These are phyloP conservation scores for Eudorcas thomsonii DNA, from an alignment of 2,113 vertebrate genomes.

Conservation along the genomic window DNA sequence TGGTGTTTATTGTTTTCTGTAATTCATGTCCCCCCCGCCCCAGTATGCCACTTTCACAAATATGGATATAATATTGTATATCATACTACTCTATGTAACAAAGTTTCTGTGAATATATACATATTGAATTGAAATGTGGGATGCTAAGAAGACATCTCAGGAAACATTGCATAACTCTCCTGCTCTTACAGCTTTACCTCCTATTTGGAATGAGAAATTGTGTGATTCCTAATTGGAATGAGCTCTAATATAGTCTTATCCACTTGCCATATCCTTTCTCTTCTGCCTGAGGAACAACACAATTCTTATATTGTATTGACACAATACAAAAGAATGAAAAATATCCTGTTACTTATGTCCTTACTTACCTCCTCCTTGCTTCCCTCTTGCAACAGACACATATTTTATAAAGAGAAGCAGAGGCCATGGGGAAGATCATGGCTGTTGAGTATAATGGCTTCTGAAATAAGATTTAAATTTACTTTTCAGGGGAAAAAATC, in stretches of 20 bases:
- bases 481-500: not conserved
- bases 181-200: not conserved
- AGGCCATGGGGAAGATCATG: not conserved
- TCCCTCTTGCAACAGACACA: not conserved
- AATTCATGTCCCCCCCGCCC: not conserved
- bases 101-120: not conserved
- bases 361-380: too few relatives aligned
- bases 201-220: not conserved
- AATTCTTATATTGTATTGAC: not conserved
- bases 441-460: not conserved
- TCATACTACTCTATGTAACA: not conserved
- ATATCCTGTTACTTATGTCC: not conserved
- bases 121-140: not conserved
- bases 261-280: not conserved
- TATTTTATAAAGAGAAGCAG: not conserved
- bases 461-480: slow-evolving; percentile 26
- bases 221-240: not conserved
- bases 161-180: not conserved
- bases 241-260: not conserved
- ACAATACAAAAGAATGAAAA: not conserved
- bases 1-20: not conserved
- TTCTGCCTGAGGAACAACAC: not conserved
- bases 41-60: not conserved
- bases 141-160: not conserved
- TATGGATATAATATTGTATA: not conserved